A percentile compares a stretch with the other conserved stretches of the same genome.
Evolutionary conservation across 2,797 vertebrate species (phyloP).

Genomic region (Sandelia bainsii): DNA sequence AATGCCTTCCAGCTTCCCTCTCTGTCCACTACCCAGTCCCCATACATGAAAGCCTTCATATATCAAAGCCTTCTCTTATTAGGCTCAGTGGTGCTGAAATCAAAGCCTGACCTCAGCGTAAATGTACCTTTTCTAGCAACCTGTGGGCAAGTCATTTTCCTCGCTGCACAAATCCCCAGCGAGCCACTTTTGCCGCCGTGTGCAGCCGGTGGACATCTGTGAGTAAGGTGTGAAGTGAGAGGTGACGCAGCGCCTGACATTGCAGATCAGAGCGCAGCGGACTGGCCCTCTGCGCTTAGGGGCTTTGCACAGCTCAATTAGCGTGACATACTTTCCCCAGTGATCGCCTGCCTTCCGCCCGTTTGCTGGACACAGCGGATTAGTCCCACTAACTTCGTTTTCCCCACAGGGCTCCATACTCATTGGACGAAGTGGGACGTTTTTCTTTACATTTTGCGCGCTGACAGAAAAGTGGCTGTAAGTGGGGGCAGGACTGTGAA

Average conservation of each 20-base stretch:
- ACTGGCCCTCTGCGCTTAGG: conserved; percentile 14
- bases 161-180: background rate
- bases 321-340: conserved; percentile 72
- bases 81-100: conserved; percentile 19
- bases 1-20: background rate
- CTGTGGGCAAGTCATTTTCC: conserved; percentile 2
- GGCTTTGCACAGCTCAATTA: conserved; percentile 75
- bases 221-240: conserved; percentile 13
- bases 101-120: conserved; percentile 26
- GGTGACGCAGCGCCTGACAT: conserved; percentile 49
- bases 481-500: conserved; percentile 68
- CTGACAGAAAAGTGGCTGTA: conserved; percentile 11
- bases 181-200: background rate
- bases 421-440: conserved; percentile 15
- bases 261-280: conserved; percentile 53
- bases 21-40: background rate
- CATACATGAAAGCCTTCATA: conserved; percentile 21
- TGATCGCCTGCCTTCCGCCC: conserved; percentile 53
- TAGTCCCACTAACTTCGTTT: conserved; percentile 45
- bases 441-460: conserved; percentile 6
- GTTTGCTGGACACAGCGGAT: conserved; percentile 55
- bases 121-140: background rate
- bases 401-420: conserved; percentile 36
- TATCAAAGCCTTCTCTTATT: conserved; percentile 35
- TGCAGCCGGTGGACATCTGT: background rate